Evolutionary conservation across 2,113 vertebrate genomes (phyloP), one percentile per base, ranked within the genome.

Genomic region (Microcebus murinus): DNA sequence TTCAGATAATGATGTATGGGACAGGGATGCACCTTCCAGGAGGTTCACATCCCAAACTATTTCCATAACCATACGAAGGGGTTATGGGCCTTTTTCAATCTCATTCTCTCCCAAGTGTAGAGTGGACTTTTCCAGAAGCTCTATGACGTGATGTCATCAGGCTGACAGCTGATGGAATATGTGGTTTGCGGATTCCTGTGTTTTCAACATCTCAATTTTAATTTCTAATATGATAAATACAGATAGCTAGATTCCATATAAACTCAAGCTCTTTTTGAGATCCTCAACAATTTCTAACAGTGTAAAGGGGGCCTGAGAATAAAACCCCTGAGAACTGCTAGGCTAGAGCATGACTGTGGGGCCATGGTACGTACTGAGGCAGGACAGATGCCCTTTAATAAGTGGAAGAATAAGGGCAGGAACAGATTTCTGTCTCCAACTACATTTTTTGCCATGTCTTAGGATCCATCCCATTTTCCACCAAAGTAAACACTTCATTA

Each of bases 61-160:
- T 85, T n/a, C 25, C 52, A 36, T 18, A 14, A n/a, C 10, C 14
- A 6, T 48, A 7, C 21, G 34, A 31, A 52, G 27, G 45, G 11
- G n/a, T 3, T 0, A 15, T 2, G 0, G 2, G 42, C 27, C 71
- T 25, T 61, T 13, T 17, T 11, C 2, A 2, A 3, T 4, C 13
- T 57, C 65, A 6, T 31, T 48, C 2, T 74, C 39, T 21, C 68
- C 12, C 14, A 61, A 29, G 8, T 4, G 11, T 9, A n/a, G 12
- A 9, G 14, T 25, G 36, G 55, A 29, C 20, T 7, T 39, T 68
- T 71, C 73, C 63, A 73, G 42, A 84, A 55, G 55, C 34, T 17
- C 13, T 10, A 1, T 15, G 42, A 6, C 7, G 0, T 18, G 11
- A n/a, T 0, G 9, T 36, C 36, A 55, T 31, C 29, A 45, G 8